Base-by-base conservation (phyloP, 2,797 vertebrate species). In the Silurus lanzhouensis region DNA sequence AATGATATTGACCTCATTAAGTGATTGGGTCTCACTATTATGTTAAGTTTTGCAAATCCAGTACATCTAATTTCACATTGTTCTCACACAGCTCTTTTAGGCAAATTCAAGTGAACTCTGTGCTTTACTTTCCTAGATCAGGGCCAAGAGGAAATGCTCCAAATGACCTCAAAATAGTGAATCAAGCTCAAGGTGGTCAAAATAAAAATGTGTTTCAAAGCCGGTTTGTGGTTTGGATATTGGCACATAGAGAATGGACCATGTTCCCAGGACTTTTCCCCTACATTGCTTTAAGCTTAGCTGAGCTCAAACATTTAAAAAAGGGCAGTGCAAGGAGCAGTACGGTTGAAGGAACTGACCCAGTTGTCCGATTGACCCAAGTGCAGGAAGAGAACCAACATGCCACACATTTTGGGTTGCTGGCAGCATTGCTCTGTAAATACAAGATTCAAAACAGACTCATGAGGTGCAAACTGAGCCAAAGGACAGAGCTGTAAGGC, bases 1-100 rank as follows among this genome's bases (percentile, higher is more conserved):
- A 6, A 2, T 46, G 74, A 58, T 48, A 17, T 82, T 85, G 74
- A 64, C 81, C 61, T 66, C 6, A 31, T 78, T 64, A 83, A 79
- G 82, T 80, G 67, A 63, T 22, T 63, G 31, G 44, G 38, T 48
- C 71, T 76, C 31, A 67, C 12, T 17, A n/a, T 63, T 71, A 71
- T 19, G 31, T 38, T 38, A 75, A 74, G 48, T 68, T 14, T 22
- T 68, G 38, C 68, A 44, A 25, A 46, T 68, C 60, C 71, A 82
- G 17, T n/a, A 22, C n/a, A 14, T n/a, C 2, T 61, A 61, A 68
- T 67, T n/a, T 27, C 78, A 48, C 1, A 19, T 12, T 64, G 60
- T 63, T 44, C 44, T 63, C 58, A 61, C 6, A 78, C 46, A 6
- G 60, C 61, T 81, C 61, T 81, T 64, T 80, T 66, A n/a, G 25